A percentile compares a stretch with the other conserved stretches of the same genome.
Evolutionary conservation across 2,888 invertebrate species (phyloP).

Genomic region (Volucella bombylans): DNA sequence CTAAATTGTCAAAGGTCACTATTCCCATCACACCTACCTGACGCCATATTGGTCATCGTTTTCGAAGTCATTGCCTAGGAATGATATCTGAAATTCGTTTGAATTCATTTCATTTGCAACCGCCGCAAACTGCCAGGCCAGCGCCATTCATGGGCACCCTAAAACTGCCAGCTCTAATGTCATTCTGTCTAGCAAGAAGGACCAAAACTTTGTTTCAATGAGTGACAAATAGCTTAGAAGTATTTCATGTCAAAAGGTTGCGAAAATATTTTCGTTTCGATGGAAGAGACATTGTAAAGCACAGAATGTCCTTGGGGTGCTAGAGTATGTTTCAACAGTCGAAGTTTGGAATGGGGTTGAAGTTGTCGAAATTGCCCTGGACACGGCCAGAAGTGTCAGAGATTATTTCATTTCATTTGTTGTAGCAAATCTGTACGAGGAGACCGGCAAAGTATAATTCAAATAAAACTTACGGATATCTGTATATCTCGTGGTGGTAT

Average conservation of each 20-base stretch:
- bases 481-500: slow-evolving; percentile 22
- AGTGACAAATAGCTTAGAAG: slow-evolving; percentile 68
- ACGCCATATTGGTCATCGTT: slow-evolving; percentile 59
- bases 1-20: slow-evolving; percentile 11
- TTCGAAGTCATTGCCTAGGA: not conserved
- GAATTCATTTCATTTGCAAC: too few species aligned
- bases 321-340: not conserved
- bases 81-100: too few species aligned
- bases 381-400: slow-evolving; percentile 26
- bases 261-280: slow-evolving; percentile 61
- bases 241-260: slow-evolving; percentile 68
- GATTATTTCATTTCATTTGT: slow-evolving; percentile 60
- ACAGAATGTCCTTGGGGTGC: not conserved
- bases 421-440: slow-evolving; percentile 26
- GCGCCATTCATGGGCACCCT: too few species aligned
- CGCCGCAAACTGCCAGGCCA: too few species aligned
- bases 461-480: slow-evolving; percentile 53
- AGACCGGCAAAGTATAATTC: slow-evolving; percentile 29
- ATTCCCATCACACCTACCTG: slow-evolving; percentile 25
- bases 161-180: slow-evolving; percentile 7
- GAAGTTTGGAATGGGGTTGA: not conserved
- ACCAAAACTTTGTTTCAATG: slow-evolving; percentile 56
- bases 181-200: slow-evolving; percentile 37
- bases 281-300: not conserved
- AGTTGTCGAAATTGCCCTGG: not conserved